These are phyloP conservation scores for Drosophila koepferae DNA, from an alignment of 2,888 invertebrate genomes.

Conservation along the genomic window DNA sequence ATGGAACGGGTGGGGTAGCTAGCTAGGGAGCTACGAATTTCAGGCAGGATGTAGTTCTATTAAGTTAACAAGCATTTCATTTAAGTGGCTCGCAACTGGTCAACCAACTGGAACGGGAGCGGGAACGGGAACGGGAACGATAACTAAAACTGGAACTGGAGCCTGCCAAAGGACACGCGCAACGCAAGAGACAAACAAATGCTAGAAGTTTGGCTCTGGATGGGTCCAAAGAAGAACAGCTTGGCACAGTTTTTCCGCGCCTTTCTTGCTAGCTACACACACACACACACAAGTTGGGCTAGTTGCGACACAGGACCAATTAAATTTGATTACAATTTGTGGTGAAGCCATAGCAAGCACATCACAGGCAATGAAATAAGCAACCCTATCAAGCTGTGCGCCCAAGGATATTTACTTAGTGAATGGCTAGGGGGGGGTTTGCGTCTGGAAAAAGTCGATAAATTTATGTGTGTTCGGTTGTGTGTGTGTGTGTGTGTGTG, in stretches of 20 bases:
- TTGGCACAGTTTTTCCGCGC: constrained; percentile 57
- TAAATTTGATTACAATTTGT: constrained; percentile 79
- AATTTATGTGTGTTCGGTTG: constrained; percentile 23
- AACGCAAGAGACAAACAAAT: constrained; percentile 25
- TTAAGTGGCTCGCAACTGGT: constrained; percentile 69
- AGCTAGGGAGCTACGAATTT: not conserved
- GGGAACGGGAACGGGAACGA: not conserved
- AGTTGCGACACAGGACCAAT: constrained; percentile 56
- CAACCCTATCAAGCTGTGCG: constrained; percentile 60
- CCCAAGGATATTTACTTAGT: constrained; percentile 60
- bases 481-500: not conserved
- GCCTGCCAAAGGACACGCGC: constrained; percentile 23
- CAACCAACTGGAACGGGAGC: constrained; percentile 36
- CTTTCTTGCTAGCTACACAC: constrained; percentile 34
- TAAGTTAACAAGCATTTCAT: constrained; percentile 79
- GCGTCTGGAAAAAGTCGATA: constrained; percentile 47
- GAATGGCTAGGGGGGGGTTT: not conserved
- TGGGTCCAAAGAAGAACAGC: constrained; percentile 11
- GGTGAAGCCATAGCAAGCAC: constrained; percentile 38
- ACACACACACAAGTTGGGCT: not conserved
- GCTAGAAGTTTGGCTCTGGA: not conserved
- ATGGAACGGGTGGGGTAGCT: not conserved
- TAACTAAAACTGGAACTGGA: constrained; percentile 26
- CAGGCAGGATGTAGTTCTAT: constrained; percentile 61
- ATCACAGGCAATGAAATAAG: constrained; percentile 28